A percentile compares a stretch with the other conserved stretches of the same genome.
Evolutionary conservation across 2,888 invertebrate species (phyloP).

Genomic region (Patella depressa): DNA sequence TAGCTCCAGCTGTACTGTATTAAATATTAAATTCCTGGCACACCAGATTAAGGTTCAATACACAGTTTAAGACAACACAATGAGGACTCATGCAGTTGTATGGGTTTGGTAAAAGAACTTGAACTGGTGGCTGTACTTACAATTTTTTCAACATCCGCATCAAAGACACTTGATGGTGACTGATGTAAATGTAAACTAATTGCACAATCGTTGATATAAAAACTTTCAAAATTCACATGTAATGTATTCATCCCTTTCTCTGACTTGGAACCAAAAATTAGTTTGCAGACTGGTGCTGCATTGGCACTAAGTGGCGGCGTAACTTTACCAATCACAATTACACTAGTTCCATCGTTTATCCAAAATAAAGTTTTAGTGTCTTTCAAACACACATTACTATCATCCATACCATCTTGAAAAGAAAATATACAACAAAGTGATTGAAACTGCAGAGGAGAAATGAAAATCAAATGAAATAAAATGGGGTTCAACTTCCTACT

Average conservation of each 20-base stretch:
- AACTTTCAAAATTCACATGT: slow-evolving; percentile 40
- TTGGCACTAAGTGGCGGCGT: slow-evolving; percentile 11
- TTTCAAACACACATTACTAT: slow-evolving; percentile 16
- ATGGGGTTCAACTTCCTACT: too few relatives aligned
- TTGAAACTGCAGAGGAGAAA: too few relatives aligned
- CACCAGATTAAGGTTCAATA: too few relatives aligned
- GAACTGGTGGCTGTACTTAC: slow-evolving; percentile 23
- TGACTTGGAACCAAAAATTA: slow-evolving; percentile 23
- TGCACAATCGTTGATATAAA: slow-evolving; percentile 39
- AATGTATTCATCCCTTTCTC: slow-evolving; percentile 19
- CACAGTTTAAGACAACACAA: too few relatives aligned
- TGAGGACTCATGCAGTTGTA: too few relatives aligned
- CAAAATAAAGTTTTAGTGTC: slow-evolving; percentile 16
- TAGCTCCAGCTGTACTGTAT: too few relatives aligned
- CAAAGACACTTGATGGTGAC: slow-evolving; percentile 41
- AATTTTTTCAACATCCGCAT: slow-evolving; percentile 38
- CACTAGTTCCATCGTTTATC: slow-evolving; percentile 22
- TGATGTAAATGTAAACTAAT: slow-evolving; percentile 39
- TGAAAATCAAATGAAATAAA: too few relatives aligned
- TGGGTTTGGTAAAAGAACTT: not conserved
- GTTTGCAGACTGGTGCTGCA: slow-evolving; percentile 17
- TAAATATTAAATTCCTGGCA: too few relatives aligned
- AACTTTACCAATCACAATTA: slow-evolving; percentile 27
- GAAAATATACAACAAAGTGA: too few relatives aligned
- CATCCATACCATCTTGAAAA: slow-evolving; percentile 29